phyloP scores from a whole-genome alignment of 2,888 invertebrate genomes.

The Ornithoptera priamus region DNA sequence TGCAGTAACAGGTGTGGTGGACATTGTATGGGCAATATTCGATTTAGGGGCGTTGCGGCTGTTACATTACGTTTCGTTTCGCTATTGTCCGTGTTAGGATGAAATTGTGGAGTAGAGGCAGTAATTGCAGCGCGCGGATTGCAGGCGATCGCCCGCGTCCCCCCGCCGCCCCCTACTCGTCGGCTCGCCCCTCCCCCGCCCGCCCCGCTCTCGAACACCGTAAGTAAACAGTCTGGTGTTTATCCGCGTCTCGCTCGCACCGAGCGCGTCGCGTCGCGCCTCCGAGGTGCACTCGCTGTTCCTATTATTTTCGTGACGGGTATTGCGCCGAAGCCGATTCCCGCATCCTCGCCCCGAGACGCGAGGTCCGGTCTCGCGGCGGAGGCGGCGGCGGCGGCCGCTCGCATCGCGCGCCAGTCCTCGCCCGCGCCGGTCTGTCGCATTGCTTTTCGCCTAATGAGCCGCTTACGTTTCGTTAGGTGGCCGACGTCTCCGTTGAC shows the following conservation, averaged over 20 bases:
- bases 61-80: constrained; percentile 34
- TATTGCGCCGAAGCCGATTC: constrained; percentile 80
- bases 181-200: constrained; percentile 52
- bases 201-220: constrained; percentile 75
- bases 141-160: constrained; percentile 69
- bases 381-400: constrained; percentile 74
- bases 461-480: constrained; percentile 56
- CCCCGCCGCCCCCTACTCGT: constrained; percentile 57
- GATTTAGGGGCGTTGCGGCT: constrained; percentile 6
- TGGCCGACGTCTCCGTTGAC: constrained; percentile 45
- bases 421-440: constrained; percentile 75
- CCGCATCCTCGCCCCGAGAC: constrained; percentile 79
- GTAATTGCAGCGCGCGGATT: constrained; percentile 79
- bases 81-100: constrained; percentile 54
- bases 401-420: constrained; percentile 71
- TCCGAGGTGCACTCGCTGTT: constrained; percentile 80
- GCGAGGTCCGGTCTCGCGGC: constrained; percentile 78
- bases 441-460: constrained; percentile 68
- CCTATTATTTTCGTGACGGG: constrained; percentile 81
- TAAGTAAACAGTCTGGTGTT: constrained; percentile 81
- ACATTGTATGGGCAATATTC: constrained; percentile 14
- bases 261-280: constrained; percentile 78
- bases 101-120: constrained; percentile 66
- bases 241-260: constrained; percentile 80
- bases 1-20: constrained; percentile 5